Evolutionary conservation across 2,888 invertebrate species (phyloP).

Genomic region (Formica aserva): DNA sequence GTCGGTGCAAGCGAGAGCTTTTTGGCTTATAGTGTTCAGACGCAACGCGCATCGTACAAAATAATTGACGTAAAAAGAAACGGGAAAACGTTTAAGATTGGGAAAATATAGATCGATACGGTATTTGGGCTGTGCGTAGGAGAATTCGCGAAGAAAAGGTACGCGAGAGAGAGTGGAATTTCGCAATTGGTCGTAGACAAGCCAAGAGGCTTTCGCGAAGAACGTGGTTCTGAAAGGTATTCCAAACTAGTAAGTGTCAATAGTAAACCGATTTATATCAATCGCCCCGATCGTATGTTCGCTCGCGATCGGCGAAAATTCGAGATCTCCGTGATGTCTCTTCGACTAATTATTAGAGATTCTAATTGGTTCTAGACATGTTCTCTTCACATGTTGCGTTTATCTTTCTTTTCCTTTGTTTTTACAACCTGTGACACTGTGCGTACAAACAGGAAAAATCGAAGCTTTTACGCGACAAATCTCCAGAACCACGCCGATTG

Average conservation of each 20-base stretch:
- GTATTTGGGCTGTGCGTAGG: background rate
- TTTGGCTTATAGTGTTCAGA: background rate
- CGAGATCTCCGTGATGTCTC: slow-evolving; percentile 10
- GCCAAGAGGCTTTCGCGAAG: slow-evolving; percentile 43
- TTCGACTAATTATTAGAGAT: background rate
- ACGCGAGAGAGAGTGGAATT: slow-evolving; percentile 23
- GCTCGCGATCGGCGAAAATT: slow-evolving; percentile 17
- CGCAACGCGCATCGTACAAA: slow-evolving; percentile 4
- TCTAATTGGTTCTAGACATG: slow-evolving; percentile 34
- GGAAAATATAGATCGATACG: background rate
- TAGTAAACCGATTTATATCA: slow-evolving; percentile 33
- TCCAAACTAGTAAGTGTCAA: slow-evolving; percentile 29
- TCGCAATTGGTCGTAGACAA: slow-evolving; percentile 42
- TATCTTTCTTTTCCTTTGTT: background rate
- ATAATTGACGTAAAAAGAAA: background rate
- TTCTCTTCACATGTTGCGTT: background rate
- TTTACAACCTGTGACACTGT: background rate
- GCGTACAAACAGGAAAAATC: slow-evolving; percentile 36
- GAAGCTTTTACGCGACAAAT: slow-evolving; percentile 54
- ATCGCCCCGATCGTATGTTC: background rate
- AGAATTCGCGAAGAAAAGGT: slow-evolving; percentile 33
- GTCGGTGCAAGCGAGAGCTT: background rate
- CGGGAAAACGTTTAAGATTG: background rate
- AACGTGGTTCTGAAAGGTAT: slow-evolving; percentile 68
- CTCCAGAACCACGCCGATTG: slow-evolving; percentile 63